A percentile compares a stretch with the other conserved stretches of the same genome.
These are phyloP conservation scores for Vulpes ferrilata DNA, from an alignment of 2,113 vertebrate species.

Conservation along the genomic window DNA sequence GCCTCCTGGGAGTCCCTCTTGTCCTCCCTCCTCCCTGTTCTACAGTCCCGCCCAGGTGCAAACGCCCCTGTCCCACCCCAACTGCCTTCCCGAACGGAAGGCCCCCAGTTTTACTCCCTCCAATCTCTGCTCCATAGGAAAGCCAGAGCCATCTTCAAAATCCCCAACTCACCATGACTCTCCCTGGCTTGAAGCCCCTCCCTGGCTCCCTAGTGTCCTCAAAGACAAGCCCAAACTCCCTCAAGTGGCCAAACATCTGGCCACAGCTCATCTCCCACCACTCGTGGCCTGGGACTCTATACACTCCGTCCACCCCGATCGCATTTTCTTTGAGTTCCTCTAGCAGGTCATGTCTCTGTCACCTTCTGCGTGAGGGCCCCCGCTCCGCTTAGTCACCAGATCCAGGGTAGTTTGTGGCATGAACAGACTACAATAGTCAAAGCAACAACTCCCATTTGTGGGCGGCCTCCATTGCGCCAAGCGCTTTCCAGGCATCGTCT, in stretches of 20 bases:
- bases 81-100: neutral
- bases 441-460: constrained; percentile 33
- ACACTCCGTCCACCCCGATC: neutral
- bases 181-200: neutral
- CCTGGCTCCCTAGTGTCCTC: neutral
- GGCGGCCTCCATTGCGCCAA: neutral
- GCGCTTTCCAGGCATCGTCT: neutral
- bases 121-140: neutral
- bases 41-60: neutral
- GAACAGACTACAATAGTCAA: neutral
- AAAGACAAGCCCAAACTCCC: neutral
- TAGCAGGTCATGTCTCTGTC: constrained; percentile 21
- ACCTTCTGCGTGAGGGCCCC: neutral
- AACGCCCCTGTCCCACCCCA: neutral
- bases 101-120: neutral
- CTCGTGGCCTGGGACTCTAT: neutral
- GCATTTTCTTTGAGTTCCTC: neutral
- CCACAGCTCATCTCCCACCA: neutral
- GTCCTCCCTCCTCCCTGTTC: neutral
- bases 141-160: constrained; percentile 3
- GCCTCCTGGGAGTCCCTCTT: neutral
- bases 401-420: neutral
- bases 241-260: constrained; percentile 36
- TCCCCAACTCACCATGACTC: neutral
- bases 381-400: neutral